A percentile compares a stretch with the other conserved stretches of the same genome.
These are phyloP conservation scores for Arctocebus calabarensis DNA, from an alignment of 2,797 vertebrate species.

Conservation along the genomic window DNA sequence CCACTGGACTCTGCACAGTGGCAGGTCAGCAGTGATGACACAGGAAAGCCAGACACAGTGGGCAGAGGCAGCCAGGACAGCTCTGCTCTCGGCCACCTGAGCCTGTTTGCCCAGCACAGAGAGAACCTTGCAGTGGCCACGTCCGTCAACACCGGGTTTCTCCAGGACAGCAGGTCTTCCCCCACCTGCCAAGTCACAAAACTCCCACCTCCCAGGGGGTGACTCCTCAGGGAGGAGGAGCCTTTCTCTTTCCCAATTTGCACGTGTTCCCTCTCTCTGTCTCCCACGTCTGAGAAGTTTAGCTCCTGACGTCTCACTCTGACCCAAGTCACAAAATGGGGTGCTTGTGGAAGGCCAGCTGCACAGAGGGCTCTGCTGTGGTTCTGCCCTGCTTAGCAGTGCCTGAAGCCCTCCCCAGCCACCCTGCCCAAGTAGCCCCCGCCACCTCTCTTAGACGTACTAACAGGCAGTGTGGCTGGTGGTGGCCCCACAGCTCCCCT, in stretches of 20 bases:
- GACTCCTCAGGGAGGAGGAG: not conserved
- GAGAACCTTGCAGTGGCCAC: not conserved
- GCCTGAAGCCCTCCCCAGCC: fast-evolving
- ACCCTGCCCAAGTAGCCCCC: not conserved
- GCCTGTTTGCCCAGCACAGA: not conserved
- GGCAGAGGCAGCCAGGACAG: too few relatives aligned
- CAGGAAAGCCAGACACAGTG: too few relatives aligned
- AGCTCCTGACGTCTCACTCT: not conserved
- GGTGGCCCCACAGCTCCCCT: too few relatives aligned
- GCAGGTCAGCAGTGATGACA: not conserved
- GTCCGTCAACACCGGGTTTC: not conserved
- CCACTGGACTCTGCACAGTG: not conserved
- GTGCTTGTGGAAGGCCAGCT: too few relatives aligned
- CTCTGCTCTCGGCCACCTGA: not conserved
- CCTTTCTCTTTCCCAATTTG: not conserved
- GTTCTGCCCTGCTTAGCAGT: not conserved
- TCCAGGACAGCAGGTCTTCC: not conserved
- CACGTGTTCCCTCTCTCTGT: not conserved
- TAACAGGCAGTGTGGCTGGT: not conserved
- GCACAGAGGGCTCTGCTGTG: fast-evolving
- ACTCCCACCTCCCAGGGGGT: not conserved
- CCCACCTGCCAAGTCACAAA: not conserved
- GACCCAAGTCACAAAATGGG: not conserved
- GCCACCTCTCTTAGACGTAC: not conserved
- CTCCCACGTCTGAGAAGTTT: not conserved